Base-by-base conservation (phyloP, 2,888 invertebrate genomes). In the Morpho achilles region DNA sequence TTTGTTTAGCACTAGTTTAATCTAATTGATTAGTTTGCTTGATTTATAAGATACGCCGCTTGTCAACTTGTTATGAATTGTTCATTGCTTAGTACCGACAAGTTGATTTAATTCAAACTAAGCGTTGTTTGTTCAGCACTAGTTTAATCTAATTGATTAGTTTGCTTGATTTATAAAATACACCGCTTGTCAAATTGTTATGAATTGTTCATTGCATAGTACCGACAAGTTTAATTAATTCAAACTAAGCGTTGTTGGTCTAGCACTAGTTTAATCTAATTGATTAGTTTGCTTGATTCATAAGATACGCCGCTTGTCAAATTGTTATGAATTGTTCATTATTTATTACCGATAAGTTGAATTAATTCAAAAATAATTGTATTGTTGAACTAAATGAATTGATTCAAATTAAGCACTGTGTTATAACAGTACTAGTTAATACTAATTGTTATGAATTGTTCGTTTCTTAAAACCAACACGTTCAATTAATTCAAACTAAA, bases 111-210 rank as follows among this genome's bases (percentile, higher is more conserved):
- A 9, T 2, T 8, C 2, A 7, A 9, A 43, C 8, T 7, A 7
- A 43, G 9, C 9, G 7, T 43, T 43, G 42, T 43, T 3, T 43
- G 3, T 5, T 32, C 3, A 32, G 5, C 5, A 32, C 32, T 32
- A 32, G 32, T 32, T 32, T 3, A 32, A 32, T 16, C 32, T 32
- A 32, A 32, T 32, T 32, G 32, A 32, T 32, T 32, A 32, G 32
- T 32, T 32, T 52, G 2, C 22, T 1, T 8, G 42, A 42, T 48
- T n/a, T 45, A 39, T 32, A 32, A 22, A 45, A 50, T 56, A 56
- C 42, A 45, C 53, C 9, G 39, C 39, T 59, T 60, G 60, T 56
- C 56, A 53, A 45, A 53, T 77, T 32, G 3, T 32, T 32, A 32
- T 32, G 32, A 32, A 32, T 32, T 32, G 32, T 32, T 32, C 32